A percentile compares a stretch with the other conserved stretches of the same genome.
These are phyloP conservation scores for Sylvilagus floridanus DNA, from an alignment of 2,797 vertebrate genomes.

Conservation along the genomic window DNA sequence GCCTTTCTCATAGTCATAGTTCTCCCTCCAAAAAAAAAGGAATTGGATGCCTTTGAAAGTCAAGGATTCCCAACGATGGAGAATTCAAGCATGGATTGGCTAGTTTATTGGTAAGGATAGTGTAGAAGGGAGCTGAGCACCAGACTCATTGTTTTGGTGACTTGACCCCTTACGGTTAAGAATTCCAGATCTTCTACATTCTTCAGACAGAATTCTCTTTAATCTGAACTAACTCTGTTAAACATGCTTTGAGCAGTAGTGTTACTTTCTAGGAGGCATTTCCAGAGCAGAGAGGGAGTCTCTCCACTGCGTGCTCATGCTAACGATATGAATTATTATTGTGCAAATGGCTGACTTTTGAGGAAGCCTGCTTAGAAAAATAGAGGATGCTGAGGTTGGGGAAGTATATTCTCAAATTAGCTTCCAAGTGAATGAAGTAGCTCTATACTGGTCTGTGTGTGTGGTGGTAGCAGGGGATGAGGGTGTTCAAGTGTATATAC, in stretches of 20 bases:
- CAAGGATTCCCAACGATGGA: not conserved
- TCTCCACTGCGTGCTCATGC: not conserved
- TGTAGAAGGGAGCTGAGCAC: not conserved
- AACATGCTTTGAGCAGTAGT: not conserved
- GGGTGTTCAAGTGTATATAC: no score
- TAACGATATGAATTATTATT: not conserved
- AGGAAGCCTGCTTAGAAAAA: not conserved
- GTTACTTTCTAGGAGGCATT: constrained; percentile 15
- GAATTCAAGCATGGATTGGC: not conserved
- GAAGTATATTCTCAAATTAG: not conserved
- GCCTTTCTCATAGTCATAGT: not conserved
- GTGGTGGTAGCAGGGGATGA: not conserved
- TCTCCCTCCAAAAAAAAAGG: not conserved
- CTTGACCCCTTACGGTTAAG: not conserved
- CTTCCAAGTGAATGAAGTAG: not conserved
- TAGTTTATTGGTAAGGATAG: not conserved
- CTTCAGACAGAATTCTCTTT: not conserved
- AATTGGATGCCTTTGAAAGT: not conserved
- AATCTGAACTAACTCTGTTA: not conserved
- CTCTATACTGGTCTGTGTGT: no score
- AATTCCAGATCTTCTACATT: not conserved
- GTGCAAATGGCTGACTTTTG: not conserved
- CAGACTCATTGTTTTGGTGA: not conserved
- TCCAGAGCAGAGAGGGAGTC: not conserved
- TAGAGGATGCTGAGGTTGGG: no score